phyloP scores from a whole-genome alignment of 2,113 vertebrate species.

The Catharus fuscescens region DNA sequence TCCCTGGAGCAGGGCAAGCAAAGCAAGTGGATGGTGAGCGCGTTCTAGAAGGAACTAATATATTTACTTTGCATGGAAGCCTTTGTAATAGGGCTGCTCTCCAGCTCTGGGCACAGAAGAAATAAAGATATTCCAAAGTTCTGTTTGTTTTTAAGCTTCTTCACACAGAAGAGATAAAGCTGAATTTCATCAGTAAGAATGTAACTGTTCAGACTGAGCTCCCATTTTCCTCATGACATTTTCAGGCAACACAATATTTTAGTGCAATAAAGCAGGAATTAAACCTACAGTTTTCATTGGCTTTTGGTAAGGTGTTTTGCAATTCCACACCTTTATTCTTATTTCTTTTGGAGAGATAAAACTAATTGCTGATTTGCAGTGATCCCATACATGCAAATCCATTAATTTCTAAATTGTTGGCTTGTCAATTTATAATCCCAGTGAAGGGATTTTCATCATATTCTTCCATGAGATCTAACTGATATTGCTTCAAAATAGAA shows the following conservation, averaged over 20 bases:
- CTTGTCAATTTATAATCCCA: not conserved
- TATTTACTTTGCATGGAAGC: not conserved
- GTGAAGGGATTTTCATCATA: not conserved
- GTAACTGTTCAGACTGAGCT: not conserved
- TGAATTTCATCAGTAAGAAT: not conserved
- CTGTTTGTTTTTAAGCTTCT: not conserved
- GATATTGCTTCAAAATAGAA: not conserved
- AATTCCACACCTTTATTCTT: not conserved
- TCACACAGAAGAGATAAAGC: not conserved
- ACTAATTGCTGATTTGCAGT: not conserved
- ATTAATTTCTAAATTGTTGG: not conserved
- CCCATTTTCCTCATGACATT: not conserved
- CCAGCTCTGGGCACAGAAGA: not conserved
- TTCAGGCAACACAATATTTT: not conserved
- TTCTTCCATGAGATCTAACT: not conserved
- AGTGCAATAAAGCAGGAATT: not conserved
- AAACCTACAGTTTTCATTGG: not conserved
- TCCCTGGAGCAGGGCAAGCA: not conserved
- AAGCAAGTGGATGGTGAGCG: not conserved
- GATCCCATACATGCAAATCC: not conserved
- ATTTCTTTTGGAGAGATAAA: not conserved
- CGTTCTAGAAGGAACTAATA: not conserved
- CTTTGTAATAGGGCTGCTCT: not conserved
- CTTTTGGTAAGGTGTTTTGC: not conserved
- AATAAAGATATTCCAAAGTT: not conserved